Conservation (phyloP, 35 echinoderm and acorn worm genomes). For the Apostichopus parvimensis region DNA sequence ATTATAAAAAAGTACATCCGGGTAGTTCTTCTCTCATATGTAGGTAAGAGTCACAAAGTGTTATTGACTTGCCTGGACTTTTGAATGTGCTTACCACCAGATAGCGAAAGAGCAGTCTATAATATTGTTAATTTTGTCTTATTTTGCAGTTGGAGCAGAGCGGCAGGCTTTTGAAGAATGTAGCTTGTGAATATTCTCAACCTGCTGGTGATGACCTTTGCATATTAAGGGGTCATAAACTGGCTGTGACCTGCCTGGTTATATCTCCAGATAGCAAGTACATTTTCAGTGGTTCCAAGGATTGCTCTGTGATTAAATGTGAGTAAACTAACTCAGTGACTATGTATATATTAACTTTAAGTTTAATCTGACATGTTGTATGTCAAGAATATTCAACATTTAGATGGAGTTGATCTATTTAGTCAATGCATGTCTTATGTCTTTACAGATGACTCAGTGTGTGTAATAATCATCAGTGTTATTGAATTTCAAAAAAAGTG, state of each 20-base stretch:
- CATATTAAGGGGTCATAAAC: constrained; percentile 85
- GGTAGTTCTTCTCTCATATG: neutral
- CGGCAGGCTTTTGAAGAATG: constrained; percentile 77
- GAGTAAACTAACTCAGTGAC: constrained; percentile 22
- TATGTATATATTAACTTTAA: too few relatives aligned
- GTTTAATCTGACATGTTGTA: too few relatives aligned
- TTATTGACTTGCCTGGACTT: neutral
- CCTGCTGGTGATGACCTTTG: constrained; percentile 70
- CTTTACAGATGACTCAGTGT: too few relatives aligned
- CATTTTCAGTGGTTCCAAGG: constrained; percentile 89
- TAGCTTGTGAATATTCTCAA: constrained; percentile 64
- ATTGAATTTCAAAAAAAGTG: too few relatives aligned
- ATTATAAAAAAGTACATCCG: too few relatives aligned
- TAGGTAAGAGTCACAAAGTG: neutral
- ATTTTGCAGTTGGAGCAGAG: constrained; percentile 83
- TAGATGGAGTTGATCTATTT: too few relatives aligned
- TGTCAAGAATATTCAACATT: too few relatives aligned
- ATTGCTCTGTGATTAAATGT: constrained; percentile 97
- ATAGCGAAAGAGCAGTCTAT: neutral
- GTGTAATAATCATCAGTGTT: too few relatives aligned
- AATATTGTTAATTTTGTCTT: neutral
- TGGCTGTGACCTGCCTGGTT: constrained; percentile 91
- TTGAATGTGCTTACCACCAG: too few relatives aligned
- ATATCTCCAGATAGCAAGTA: constrained; percentile 86
- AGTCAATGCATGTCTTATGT: too few relatives aligned